Evolutionary conservation across 1,140 invertebrate species (phyloP).

Genomic region (Drosophila navojoa): DNA sequence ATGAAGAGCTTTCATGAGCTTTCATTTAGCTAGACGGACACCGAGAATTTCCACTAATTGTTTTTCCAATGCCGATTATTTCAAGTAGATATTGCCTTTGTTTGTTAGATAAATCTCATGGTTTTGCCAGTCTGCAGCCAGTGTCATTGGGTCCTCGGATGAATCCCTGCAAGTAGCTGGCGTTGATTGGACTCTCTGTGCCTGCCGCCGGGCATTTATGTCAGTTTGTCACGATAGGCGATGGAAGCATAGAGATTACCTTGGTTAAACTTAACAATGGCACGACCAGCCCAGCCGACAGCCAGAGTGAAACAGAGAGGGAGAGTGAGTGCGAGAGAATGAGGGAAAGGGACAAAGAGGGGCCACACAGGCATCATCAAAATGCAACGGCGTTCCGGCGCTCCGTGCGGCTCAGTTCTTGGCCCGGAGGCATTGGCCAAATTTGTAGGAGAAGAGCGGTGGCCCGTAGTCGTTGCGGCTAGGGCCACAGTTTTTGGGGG

Average conservation of each 20-base stretch:
- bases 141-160: constrained; percentile 26
- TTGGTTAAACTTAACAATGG: constrained; percentile 82
- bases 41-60: no score
- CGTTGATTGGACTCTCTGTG: constrained; percentile 77
- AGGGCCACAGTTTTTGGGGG: constrained; percentile 37
- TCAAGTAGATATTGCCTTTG: background rate
- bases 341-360: constrained; percentile 8
- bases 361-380: constrained; percentile 64
- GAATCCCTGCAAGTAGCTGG: constrained; percentile 73
- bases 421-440: constrained; percentile 59
- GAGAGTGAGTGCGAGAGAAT: background rate
- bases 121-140: constrained; percentile 11
- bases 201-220: constrained; percentile 78
- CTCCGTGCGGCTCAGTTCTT: constrained; percentile 46
- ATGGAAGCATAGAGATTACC: constrained; percentile 81
- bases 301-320: background rate
- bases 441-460: constrained; percentile 25
- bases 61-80: background rate
- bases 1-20: no score
- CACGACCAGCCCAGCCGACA: constrained; percentile 58
- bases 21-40: no score
- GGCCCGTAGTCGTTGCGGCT: constrained; percentile 5
- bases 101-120: background rate
- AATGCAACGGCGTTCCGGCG: constrained; percentile 65
- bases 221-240: constrained; percentile 82